phyloP scores from a whole-genome alignment of 2,888 invertebrate species.

The Napeogenes sylphis region DNA sequence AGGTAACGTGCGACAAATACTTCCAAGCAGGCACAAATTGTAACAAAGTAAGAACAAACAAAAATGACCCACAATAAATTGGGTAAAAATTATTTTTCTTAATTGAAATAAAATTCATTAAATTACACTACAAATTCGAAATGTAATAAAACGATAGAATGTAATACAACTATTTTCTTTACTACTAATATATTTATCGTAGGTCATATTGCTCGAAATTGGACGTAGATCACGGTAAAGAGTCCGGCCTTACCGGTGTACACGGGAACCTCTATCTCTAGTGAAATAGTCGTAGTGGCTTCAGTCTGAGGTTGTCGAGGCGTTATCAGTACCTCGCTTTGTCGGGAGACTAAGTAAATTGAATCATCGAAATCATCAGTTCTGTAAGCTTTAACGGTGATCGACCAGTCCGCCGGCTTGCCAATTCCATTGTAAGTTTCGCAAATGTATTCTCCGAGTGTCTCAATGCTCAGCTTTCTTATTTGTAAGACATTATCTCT shows the following conservation, averaged over 20 bases:
- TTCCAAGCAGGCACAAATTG: neutral
- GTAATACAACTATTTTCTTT: too few relatives aligned
- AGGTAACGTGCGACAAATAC: constrained; percentile 31
- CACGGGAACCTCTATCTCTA: constrained; percentile 40
- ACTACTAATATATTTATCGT: too few relatives aligned
- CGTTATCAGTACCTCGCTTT: constrained; percentile 29
- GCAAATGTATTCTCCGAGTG: constrained; percentile 92
- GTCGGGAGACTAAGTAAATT: constrained; percentile 42
- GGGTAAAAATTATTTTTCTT: too few relatives aligned
- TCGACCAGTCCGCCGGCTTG: constrained; percentile 86
- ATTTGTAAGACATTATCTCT: constrained; percentile 87
- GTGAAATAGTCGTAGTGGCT: constrained; percentile 34
- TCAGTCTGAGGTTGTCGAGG: constrained; percentile 31
- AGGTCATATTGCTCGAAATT: too few relatives aligned
- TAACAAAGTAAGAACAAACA: neutral
- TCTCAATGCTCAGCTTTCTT: constrained; percentile 81
- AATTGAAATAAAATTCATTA: too few relatives aligned
- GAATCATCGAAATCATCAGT: constrained; percentile 72
- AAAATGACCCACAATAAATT: constrained; percentile 13
- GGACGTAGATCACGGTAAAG: neutral
- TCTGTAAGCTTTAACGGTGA: constrained; percentile 84
- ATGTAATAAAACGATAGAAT: too few relatives aligned
- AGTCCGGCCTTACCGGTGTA: constrained; percentile 58
- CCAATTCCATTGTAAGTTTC: constrained; percentile 91
- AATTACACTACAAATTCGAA: too few relatives aligned